These are phyloP conservation scores for Cyclopterus lumpus DNA, from an alignment of 2,797 vertebrate genomes.

Conservation along the genomic window DNA sequence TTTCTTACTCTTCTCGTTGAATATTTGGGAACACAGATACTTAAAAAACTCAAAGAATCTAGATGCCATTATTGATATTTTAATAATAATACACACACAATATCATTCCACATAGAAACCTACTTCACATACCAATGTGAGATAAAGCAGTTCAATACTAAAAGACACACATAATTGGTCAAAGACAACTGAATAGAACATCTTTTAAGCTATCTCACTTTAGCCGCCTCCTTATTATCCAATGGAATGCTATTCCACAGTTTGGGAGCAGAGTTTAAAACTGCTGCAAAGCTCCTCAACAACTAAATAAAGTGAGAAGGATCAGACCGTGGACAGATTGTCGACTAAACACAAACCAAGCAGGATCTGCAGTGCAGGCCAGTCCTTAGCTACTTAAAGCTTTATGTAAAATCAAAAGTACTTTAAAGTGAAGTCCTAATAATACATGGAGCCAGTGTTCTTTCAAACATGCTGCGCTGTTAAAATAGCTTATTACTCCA, in stretches of 20 bases:
- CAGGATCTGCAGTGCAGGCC: conserved; percentile 1
- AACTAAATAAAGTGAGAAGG: conserved; percentile 16
- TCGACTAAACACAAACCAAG: conserved; percentile 26
- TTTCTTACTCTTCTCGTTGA: conserved; percentile 24
- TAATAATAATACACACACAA: not conserved
- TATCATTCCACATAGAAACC: not conserved
- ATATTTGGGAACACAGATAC: conserved; percentile 16
- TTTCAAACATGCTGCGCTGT: conserved; percentile 37
- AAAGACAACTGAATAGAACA: conserved; percentile 2
- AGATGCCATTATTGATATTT: conserved; percentile 1
- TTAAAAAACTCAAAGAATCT: conserved; percentile 11
- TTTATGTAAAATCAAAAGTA: conserved; percentile 46
- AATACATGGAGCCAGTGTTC: conserved; percentile 42
- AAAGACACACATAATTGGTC: not conserved
- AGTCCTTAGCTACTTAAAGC: conserved; percentile 21
- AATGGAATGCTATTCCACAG: conserved; percentile 22
- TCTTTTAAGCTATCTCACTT: conserved; percentile 6
- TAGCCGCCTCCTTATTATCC: conserved; percentile 18
- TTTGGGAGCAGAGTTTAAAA: conserved; percentile 7
- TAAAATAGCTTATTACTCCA: conserved; percentile 16
- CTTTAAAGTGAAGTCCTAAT: conserved; percentile 36
- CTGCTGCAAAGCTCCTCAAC: conserved; percentile 3
- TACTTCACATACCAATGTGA: not conserved
- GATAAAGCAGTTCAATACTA: not conserved
- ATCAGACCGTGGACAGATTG: conserved; percentile 10